Percentiles rank a stretch among this genome's conserved stretches.
phyloP scores from a whole-genome alignment of 1,140 invertebrate genomes.

The Drosophila melanica region DNA sequence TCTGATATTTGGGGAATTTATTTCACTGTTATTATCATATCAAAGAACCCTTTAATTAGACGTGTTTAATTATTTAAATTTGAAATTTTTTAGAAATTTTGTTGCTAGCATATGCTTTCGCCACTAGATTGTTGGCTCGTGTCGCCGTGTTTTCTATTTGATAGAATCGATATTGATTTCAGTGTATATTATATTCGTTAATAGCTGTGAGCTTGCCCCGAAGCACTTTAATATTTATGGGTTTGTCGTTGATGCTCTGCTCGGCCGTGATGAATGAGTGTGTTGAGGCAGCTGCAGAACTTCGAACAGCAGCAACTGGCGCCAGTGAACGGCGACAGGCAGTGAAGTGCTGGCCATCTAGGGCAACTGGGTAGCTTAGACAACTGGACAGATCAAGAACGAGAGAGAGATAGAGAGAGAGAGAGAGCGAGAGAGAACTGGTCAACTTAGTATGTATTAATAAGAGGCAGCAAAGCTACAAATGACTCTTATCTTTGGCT shows the following conservation, averaged over 20 bases:
- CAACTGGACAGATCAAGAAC: background rate
- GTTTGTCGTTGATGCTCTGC: constrained; percentile 36
- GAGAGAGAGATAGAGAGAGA: constrained; percentile 1
- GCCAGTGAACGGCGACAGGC: constrained; percentile 57
- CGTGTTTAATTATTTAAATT: too few relatives aligned
- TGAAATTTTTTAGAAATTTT: too few relatives aligned
- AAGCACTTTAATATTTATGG: constrained; percentile 46
- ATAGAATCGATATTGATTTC: background rate
- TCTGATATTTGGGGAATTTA: too few relatives aligned
- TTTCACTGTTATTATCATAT: too few relatives aligned
- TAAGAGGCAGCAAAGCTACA: constrained; percentile 34
- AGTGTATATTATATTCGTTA: constrained; percentile 26
- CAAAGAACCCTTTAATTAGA: too few relatives aligned
- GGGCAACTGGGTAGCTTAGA: constrained; percentile 51
- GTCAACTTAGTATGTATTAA: constrained; percentile 17
- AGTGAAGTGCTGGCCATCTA: constrained; percentile 65
- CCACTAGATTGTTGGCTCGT: background rate
- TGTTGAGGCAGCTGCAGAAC: constrained; percentile 53
- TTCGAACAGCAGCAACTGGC: constrained; percentile 51
- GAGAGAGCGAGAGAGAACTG: constrained; percentile 5
- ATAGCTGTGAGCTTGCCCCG: background rate
- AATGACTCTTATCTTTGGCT: constrained; percentile 56
- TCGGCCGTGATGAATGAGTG: constrained; percentile 46
- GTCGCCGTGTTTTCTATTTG: background rate
- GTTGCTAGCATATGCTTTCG: too few relatives aligned